phyloP scores from a whole-genome alignment of 2,888 invertebrate species.

The Agriopis marginaria region DNA sequence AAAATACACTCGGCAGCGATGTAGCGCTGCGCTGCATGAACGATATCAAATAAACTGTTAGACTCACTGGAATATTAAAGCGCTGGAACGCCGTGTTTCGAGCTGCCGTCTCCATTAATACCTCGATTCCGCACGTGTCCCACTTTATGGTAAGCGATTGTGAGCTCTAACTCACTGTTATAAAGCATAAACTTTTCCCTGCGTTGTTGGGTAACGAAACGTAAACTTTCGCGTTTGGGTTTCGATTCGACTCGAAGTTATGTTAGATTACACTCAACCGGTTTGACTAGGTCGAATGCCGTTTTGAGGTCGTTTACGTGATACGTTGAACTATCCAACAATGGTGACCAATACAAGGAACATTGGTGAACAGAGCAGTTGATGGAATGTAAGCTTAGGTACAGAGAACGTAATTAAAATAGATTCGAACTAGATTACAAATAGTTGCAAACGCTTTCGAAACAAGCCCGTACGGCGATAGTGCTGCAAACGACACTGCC shows the following conservation, averaged over 20 bases:
- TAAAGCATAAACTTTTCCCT: slow-evolving; percentile 52
- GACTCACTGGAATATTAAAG: slow-evolving; percentile 62
- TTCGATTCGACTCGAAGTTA: slow-evolving; percentile 78
- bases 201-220: slow-evolving; percentile 65
- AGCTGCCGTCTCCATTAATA: slow-evolving; percentile 82
- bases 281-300: slow-evolving; percentile 80
- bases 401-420: slow-evolving; percentile 69
- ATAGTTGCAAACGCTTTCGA: slow-evolving; percentile 72
- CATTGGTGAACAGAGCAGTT: slow-evolving; percentile 48
- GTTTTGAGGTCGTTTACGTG: slow-evolving; percentile 84
- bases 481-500: slow-evolving; percentile 49
- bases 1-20: slow-evolving; percentile 67
- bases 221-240: slow-evolving; percentile 83
- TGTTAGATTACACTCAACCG: slow-evolving; percentile 79
- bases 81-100: slow-evolving; percentile 72
- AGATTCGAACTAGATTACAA: slow-evolving; percentile 73
- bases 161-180: slow-evolving; percentile 56
- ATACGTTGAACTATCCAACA: slow-evolving; percentile 65
- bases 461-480: slow-evolving; percentile 55
- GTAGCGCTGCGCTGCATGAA: slow-evolving; percentile 69
- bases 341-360: slow-evolving; percentile 60
- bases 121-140: slow-evolving; percentile 84
- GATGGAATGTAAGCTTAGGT: slow-evolving; percentile 59
- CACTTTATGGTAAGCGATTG: slow-evolving; percentile 57
- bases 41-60: slow-evolving; percentile 48